These are phyloP conservation scores for Psammodynastes pulverulentus DNA, from an alignment of 2,113 vertebrate species.

Conservation along the genomic window DNA sequence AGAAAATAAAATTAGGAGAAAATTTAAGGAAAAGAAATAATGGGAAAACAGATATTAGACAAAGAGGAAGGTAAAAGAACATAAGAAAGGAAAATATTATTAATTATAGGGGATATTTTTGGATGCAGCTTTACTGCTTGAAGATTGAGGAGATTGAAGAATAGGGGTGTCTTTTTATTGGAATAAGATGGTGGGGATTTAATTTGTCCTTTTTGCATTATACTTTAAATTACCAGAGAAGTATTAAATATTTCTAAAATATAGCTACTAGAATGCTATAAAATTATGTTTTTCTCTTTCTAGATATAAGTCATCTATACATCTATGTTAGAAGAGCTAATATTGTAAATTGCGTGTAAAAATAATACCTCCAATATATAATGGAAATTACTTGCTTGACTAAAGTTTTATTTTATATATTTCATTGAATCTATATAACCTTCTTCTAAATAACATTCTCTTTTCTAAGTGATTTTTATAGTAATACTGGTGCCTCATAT, in stretches of 20 bases:
- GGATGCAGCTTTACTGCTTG: not conserved
- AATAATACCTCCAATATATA: not conserved
- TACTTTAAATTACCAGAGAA: not conserved
- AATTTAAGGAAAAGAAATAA: not conserved
- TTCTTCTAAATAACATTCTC: not conserved
- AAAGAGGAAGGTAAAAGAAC: not conserved
- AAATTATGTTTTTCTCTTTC: not conserved
- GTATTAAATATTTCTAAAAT: not conserved
- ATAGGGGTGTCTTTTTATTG: not conserved
- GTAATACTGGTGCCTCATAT: not conserved
- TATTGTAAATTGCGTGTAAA: not conserved
- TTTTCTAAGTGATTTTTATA: not conserved
- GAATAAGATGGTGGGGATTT: not conserved
- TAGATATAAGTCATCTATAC: not conserved
- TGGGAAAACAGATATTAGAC: not conserved
- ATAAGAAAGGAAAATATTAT: not conserved
- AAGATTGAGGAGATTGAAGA: not conserved
- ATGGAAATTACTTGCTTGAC: not conserved
- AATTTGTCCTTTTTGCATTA: not conserved
- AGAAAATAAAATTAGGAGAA: not conserved
- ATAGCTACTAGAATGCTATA: not conserved
- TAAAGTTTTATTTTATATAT: not conserved
- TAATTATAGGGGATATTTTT: not conserved
- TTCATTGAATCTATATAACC: not conserved
- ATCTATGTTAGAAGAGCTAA: not conserved